A percentile compares a stretch with the other conserved stretches of the same genome.
phyloP scores from a whole-genome alignment of 2,888 invertebrate species.

The Sminthurinus aureus region DNA sequence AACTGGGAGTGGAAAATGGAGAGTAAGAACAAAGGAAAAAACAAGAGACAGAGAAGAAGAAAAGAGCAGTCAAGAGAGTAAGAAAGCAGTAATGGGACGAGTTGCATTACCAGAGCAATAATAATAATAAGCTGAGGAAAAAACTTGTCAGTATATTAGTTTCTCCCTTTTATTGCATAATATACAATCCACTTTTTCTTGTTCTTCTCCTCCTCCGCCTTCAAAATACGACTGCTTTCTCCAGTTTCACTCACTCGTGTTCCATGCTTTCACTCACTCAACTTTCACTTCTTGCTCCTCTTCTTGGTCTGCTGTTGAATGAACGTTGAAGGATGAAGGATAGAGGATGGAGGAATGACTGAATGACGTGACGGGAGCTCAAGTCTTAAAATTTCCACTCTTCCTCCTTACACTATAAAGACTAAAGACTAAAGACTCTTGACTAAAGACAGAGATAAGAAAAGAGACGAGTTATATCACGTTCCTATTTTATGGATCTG shows the following conservation, averaged over 20 bases:
- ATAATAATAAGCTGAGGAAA: slow-evolving; percentile 21
- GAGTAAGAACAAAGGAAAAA: too few species aligned
- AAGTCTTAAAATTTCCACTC: not conserved
- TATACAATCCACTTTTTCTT: not conserved
- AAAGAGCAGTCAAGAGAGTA: not conserved
- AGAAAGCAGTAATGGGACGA: too few species aligned
- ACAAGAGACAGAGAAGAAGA: too few species aligned
- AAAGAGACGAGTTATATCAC: not conserved
- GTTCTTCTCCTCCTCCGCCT: not conserved
- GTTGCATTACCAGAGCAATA: slow-evolving; percentile 22
- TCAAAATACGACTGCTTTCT: not conserved
- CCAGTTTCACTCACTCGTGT: not conserved
- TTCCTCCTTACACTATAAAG: not conserved
- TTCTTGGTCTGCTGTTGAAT: not conserved
- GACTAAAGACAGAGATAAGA: too few species aligned
- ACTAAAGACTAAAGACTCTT: too few species aligned
- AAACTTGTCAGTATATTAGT: slow-evolving; percentile 31
- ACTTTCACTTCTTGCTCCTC: not conserved
- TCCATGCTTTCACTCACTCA: not conserved
- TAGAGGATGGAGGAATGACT: not conserved
- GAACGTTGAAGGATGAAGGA: not conserved
- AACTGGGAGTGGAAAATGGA: too few species aligned
- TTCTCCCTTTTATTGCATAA: slow-evolving; percentile 6
- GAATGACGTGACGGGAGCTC: not conserved
- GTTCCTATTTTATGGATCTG: not conserved